Evolutionary conservation across 1,140 invertebrate genomes (phyloP).

Genomic region (Apis florea): DNA sequence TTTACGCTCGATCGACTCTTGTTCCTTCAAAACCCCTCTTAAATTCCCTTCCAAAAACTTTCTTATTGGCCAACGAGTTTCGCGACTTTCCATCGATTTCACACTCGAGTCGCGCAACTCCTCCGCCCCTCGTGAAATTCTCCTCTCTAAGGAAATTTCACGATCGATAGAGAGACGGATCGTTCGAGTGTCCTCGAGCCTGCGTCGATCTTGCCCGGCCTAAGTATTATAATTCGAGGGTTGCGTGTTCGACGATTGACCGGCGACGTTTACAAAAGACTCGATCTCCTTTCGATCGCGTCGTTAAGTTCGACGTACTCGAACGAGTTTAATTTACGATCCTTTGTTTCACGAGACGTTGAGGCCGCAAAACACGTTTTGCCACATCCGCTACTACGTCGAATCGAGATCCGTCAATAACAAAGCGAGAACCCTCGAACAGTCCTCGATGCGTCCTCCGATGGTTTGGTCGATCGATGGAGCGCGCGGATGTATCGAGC

Average conservation of each 20-base stretch:
- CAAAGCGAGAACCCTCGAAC: background rate
- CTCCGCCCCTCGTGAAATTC: background rate
- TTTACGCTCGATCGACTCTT: slow-evolving; percentile 30
- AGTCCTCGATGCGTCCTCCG: too few species aligned
- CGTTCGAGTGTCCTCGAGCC: background rate
- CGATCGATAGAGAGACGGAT: background rate
- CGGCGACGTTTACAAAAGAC: too few species aligned
- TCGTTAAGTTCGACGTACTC: background rate
- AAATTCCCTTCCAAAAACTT: background rate
- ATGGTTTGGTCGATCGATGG: too few species aligned
- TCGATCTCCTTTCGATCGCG: background rate
- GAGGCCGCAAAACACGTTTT: fast-evolving
- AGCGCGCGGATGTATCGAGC: too few species aligned
- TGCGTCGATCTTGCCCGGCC: background rate
- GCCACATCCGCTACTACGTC: too few species aligned
- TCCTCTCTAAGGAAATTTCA: too few species aligned
- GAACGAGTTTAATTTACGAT: background rate
- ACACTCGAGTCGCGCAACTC: slow-evolving; percentile 4
- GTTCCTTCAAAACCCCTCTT: background rate
- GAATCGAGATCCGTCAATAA: background rate
- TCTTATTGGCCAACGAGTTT: background rate
- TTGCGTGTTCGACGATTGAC: background rate
- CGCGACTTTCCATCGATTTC: slow-evolving; percentile 7
- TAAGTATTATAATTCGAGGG: background rate
- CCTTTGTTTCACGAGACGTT: background rate